These are phyloP conservation scores for Aleiodes leptofemur DNA, from an alignment of 2,888 invertebrate species.

Conservation along the genomic window DNA sequence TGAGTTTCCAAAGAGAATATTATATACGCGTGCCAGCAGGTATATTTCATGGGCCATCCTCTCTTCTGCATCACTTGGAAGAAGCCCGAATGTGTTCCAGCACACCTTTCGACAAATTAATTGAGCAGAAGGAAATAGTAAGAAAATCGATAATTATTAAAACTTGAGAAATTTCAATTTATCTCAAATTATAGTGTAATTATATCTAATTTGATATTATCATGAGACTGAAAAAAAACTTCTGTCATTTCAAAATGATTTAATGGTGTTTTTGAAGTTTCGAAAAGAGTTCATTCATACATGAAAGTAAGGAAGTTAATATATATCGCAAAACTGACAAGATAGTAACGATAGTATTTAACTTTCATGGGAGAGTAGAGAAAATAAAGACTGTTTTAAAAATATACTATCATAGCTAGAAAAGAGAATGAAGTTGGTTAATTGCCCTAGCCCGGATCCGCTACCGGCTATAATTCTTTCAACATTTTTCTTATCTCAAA, in stretches of 20 bases:
- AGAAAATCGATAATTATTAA: background rate
- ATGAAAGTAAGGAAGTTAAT: background rate
- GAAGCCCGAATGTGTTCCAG: background rate
- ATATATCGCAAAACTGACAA: background rate
- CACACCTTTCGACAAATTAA: constrained; percentile 1
- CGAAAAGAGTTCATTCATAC: too few species aligned
- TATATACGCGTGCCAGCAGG: constrained; percentile 42
- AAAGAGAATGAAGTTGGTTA: constrained; percentile 38
- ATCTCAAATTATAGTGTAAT: background rate
- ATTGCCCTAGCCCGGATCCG: constrained; percentile 47
- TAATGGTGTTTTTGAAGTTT: too few species aligned
- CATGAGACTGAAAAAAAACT: too few species aligned
- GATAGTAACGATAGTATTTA: constrained; percentile 43
- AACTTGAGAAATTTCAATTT: background rate
- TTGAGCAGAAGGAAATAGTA: background rate
- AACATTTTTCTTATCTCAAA: constrained; percentile 1
- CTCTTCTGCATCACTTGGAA: background rate
- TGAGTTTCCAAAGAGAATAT: constrained; percentile 12
- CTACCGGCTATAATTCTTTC: constrained; percentile 1
- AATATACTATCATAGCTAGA: constrained; percentile 2
- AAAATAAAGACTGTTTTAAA: background rate
- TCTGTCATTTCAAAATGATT: too few species aligned
- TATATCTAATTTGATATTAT: background rate
- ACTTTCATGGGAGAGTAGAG: constrained; percentile 39
- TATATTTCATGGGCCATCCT: constrained; percentile 18